These are phyloP conservation scores for Oryzaephilus surinamensis DNA, from an alignment of 1,140 invertebrate genomes.

Conservation along the genomic window DNA sequence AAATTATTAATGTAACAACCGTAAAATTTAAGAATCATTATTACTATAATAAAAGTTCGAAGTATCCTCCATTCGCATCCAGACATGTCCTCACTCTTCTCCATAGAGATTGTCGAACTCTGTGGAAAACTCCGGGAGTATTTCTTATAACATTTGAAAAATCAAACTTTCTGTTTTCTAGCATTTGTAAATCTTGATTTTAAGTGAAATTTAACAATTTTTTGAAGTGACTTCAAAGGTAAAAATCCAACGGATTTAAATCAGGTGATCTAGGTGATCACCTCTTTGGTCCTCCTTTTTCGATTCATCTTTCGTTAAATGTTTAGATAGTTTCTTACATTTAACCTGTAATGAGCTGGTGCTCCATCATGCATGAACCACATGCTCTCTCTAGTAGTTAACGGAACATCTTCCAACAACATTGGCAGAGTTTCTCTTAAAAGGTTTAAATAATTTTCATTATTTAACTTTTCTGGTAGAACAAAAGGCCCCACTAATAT, in stretches of 20 bases:
- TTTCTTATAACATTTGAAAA: too few species aligned
- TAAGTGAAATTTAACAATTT: neutral
- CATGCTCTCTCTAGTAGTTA: slow-evolving; percentile 17
- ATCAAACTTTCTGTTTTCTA: too few species aligned
- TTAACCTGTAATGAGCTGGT: slow-evolving; percentile 16
- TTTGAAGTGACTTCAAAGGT: slow-evolving; percentile 18
- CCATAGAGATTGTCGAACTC: too few species aligned
- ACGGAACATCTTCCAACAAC: slow-evolving; percentile 20
- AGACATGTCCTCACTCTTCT: too few species aligned
- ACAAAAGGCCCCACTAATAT: slow-evolving; percentile 29
- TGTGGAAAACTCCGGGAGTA: too few species aligned
- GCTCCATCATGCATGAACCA: slow-evolving; percentile 30
- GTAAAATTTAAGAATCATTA: too few species aligned
- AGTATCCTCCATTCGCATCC: too few species aligned
- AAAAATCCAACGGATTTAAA: slow-evolving; percentile 27
- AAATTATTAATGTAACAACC: too few species aligned
- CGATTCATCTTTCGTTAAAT: slow-evolving; percentile 24
- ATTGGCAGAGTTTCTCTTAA: slow-evolving; percentile 19
- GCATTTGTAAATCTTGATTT: too few species aligned
- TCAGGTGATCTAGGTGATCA: slow-evolving; percentile 29
- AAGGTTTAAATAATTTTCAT: slow-evolving; percentile 23
- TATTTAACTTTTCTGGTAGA: slow-evolving; percentile 25
- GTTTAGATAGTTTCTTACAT: slow-evolving; percentile 21
- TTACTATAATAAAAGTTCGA: too few species aligned
- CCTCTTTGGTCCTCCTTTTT: slow-evolving; percentile 19